Conservation (phyloP, 2,888 invertebrate genomes). For the Caenorhabditis sinica region DNA sequence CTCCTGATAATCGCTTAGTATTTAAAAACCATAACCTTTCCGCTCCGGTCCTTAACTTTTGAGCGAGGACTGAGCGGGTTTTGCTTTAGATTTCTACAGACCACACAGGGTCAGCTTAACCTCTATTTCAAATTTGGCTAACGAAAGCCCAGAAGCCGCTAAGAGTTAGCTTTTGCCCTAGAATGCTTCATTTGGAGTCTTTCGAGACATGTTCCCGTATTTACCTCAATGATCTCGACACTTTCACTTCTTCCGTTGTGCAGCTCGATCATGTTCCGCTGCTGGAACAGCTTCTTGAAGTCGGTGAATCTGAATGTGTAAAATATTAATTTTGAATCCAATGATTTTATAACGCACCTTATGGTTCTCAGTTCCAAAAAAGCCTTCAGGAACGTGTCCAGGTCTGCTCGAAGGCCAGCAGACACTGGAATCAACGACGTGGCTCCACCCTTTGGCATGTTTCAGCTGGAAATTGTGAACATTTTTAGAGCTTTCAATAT, state of each 20-base stretch:
- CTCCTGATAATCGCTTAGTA: no score
- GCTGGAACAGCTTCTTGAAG: slow-evolving; percentile 47
- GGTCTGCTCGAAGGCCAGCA: slow-evolving; percentile 51
- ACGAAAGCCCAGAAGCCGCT: no score
- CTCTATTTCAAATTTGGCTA: no score
- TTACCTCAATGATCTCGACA: slow-evolving; percentile 59
- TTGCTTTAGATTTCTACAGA: no score
- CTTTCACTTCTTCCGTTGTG: slow-evolving; percentile 41
- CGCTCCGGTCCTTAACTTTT: no score
- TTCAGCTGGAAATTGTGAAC: neutral
- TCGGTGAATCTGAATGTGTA: slow-evolving; percentile 33
- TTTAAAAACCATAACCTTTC: no score
- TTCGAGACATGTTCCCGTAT: neutral
- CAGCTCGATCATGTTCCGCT: slow-evolving; percentile 33
- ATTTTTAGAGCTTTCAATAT: neutral
- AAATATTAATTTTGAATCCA: neutral
- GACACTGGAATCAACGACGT: slow-evolving; percentile 45
- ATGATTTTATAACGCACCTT: slow-evolving; percentile 6
- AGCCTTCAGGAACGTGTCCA: slow-evolving; percentile 30
- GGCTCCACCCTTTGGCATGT: slow-evolving; percentile 62
- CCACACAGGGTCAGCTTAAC: no score
- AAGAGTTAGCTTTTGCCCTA: no score
- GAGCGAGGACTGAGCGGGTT: no score
- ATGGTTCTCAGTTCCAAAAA: slow-evolving; percentile 32
- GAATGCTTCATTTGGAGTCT: no score